Percentiles rank a stretch among this genome's conserved stretches.
Conservation (phyloP, 2,113 vertebrate genomes). For the Amphilophus citrinellus region DNA sequence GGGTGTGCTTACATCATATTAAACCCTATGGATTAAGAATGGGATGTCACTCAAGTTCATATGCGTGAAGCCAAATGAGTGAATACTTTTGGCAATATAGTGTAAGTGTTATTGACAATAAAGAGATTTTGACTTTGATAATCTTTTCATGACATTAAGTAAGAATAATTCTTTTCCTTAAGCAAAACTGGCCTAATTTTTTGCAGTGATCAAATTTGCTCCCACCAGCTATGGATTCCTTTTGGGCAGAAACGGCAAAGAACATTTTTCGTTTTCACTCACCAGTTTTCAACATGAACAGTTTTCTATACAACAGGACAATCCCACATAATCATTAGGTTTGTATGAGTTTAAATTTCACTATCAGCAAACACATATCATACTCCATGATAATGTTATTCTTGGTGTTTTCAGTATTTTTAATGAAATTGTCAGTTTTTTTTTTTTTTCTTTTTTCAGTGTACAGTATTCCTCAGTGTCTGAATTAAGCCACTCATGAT, state of each 20-base stretch:
- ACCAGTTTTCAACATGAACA: background rate
- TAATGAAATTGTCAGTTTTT: too few relatives aligned
- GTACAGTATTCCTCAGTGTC: too few relatives aligned
- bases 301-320: background rate
- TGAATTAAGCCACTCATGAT: background rate
- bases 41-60: too few relatives aligned
- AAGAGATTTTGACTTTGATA: too few relatives aligned
- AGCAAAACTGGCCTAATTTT: background rate
- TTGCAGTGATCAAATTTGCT: background rate
- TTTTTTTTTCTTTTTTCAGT: too few relatives aligned
- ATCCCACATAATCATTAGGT: background rate
- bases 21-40: too few relatives aligned
- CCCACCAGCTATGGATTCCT: background rate
- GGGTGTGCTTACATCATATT: too few relatives aligned
- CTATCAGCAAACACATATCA: background rate
- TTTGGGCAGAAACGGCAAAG: background rate
- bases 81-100: too few relatives aligned
- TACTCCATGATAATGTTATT: background rate
- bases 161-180: background rate
- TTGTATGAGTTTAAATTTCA: background rate
- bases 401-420: background rate
- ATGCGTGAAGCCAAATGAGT: too few relatives aligned
- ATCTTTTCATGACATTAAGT: background rate
- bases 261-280: background rate
- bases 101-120: too few relatives aligned